Conservation (phyloP, 2,113 vertebrate genomes). For the Gallinago jamesoni region DNA sequence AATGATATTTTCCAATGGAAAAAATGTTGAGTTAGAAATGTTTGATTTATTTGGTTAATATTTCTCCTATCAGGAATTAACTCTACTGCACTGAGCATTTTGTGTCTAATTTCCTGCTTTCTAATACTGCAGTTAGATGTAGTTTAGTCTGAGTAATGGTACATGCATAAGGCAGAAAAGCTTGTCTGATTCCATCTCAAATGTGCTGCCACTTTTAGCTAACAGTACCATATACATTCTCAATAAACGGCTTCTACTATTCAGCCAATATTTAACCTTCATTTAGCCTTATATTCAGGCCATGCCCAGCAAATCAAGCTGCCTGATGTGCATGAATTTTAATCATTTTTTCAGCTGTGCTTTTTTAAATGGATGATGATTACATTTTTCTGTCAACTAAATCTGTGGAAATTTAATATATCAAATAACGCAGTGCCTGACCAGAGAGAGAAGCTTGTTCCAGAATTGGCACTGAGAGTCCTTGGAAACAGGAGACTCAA, state of each 20-base stretch:
- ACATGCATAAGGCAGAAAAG: neutral
- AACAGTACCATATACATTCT: neutral
- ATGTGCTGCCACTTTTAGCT: neutral
- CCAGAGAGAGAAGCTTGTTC: neutral
- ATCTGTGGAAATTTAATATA: neutral
- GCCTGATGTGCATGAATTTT: neutral
- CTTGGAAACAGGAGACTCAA: neutral
- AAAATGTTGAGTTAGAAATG: neutral
- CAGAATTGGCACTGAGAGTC: neutral
- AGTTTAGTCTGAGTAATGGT: neutral
- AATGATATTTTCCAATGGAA: neutral
- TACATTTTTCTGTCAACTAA: neutral
- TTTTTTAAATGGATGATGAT: neutral
- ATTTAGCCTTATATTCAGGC: neutral
- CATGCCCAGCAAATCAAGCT: neutral
- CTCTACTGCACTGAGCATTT: neutral
- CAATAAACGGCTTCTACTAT: neutral
- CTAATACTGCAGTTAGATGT: neutral
- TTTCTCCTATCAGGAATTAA: neutral
- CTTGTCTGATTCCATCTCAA: neutral
- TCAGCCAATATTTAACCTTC: constrained; percentile 10
- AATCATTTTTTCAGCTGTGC: neutral
- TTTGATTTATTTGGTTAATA: neutral
- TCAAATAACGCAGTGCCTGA: neutral
- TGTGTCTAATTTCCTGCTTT: neutral